Conservation (phyloP, 1,140 invertebrate genomes). For the Artemia franciscana region DNA sequence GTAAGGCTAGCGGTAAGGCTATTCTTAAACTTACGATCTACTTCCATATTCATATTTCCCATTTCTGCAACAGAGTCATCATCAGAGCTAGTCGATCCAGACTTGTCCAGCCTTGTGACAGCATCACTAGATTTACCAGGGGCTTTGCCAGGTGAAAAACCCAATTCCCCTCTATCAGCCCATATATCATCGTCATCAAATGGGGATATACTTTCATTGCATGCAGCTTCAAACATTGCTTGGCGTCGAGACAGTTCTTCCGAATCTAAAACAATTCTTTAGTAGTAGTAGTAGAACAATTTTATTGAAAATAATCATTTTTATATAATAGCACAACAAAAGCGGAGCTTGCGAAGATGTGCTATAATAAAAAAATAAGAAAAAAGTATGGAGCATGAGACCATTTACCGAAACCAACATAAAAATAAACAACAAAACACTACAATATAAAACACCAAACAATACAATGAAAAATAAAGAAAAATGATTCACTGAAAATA, state of each 20-base stretch:
- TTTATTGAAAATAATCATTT: no score
- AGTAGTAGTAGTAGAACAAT: no score
- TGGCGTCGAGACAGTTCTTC: background rate
- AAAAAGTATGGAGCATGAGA: no score
- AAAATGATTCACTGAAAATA: no score
- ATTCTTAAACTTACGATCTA: background rate
- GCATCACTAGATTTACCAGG: background rate
- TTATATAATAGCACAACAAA: no score
- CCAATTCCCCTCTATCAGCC: background rate
- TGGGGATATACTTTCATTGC: background rate
- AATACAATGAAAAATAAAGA: no score
- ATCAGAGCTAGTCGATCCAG: background rate
- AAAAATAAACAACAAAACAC: no score
- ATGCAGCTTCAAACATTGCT: background rate
- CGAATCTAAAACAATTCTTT: background rate
- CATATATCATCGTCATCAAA: background rate
- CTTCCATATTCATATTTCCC: background rate
- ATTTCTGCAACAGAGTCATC: background rate
- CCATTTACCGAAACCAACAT: no score
- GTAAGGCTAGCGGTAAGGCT: background rate
- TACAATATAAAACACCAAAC: no score
- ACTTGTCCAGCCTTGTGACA: background rate
- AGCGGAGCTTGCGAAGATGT: no score
- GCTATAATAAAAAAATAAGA: no score
- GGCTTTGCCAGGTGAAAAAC: background rate